Conservation (phyloP, 1,140 invertebrate species). For the Camponotus pennsylvanicus region DNA sequence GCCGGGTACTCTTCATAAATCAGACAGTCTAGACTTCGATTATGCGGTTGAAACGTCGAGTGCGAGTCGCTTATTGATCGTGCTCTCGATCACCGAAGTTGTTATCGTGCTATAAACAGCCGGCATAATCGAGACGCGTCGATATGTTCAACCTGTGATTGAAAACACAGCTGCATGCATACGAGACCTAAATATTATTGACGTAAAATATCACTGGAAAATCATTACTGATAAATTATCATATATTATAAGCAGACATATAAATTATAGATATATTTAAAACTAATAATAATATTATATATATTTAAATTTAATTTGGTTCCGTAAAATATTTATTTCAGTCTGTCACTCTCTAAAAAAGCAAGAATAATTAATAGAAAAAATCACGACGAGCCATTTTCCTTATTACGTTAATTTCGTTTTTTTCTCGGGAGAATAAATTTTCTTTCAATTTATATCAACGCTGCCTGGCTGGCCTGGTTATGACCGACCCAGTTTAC, state of each 20-base stretch:
- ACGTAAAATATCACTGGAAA: background rate
- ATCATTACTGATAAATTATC: constrained; percentile 13
- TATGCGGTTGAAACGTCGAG: constrained; percentile 49
- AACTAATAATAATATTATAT: background rate
- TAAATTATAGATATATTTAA: background rate
- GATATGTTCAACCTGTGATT: constrained; percentile 41
- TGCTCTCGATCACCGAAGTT: constrained; percentile 32
- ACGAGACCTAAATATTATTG: constrained; percentile 36
- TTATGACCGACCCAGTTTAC: constrained; percentile 50
- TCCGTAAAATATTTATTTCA: background rate
- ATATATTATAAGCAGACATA: background rate
- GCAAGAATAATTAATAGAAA: constrained; percentile 21
- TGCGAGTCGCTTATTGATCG: constrained; percentile 51
- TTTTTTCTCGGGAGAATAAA: constrained; percentile 32
- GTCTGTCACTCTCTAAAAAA: constrained; percentile 1
- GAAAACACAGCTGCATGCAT: constrained; percentile 5
- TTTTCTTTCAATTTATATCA: constrained; percentile 60
- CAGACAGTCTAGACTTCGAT: constrained; percentile 64
- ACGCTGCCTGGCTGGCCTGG: constrained; percentile 35
- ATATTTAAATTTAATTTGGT: background rate
- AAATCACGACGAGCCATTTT: constrained; percentile 29
- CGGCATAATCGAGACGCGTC: constrained; percentile 14
- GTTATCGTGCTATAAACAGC: constrained; percentile 53
- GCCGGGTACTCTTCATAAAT: constrained; percentile 65
- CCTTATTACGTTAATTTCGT: constrained; percentile 52